A percentile compares a stretch with the other conserved stretches of the same genome.
These are phyloP conservation scores for Oxyteleia sp. DNA, from an alignment of 2,888 invertebrate genomes.

Conservation along the genomic window DNA sequence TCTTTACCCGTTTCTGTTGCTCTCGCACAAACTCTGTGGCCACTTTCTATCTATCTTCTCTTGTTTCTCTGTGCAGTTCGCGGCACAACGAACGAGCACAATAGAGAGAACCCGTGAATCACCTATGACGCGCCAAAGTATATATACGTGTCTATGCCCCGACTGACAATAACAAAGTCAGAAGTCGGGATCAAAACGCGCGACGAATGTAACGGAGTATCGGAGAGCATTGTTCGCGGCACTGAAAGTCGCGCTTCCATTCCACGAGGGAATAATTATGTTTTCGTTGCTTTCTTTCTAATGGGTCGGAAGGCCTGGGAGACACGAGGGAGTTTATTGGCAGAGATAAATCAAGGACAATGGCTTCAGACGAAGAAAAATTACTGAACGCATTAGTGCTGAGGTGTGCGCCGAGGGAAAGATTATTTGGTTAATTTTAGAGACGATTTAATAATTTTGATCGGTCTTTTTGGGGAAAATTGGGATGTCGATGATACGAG, in stretches of 20 bases:
- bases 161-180: constrained; percentile 60
- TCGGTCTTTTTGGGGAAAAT: no score
- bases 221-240: constrained; percentile 47
- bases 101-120: constrained; percentile 69
- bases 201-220: constrained; percentile 38
- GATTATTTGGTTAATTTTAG: no score
- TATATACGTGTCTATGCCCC: constrained; percentile 56
- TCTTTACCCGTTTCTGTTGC: no score
- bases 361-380: neutral
- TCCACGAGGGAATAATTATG: constrained; percentile 47
- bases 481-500: no score
- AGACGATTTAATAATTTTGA: no score
- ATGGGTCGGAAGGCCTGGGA: neutral
- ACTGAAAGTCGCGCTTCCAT: neutral
- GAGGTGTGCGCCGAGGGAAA: no score
- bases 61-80: constrained; percentile 39
- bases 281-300: constrained; percentile 42
- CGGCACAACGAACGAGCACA: constrained; percentile 57
- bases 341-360: neutral
- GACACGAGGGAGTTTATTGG: neutral
- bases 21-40: no score
- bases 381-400: neutral
- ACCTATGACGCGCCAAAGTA: constrained; percentile 69
- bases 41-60: no score
- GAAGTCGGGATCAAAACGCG: constrained; percentile 52